Conservation (phyloP, 2,113 vertebrate genomes). For the Bufo bufo region DNA sequence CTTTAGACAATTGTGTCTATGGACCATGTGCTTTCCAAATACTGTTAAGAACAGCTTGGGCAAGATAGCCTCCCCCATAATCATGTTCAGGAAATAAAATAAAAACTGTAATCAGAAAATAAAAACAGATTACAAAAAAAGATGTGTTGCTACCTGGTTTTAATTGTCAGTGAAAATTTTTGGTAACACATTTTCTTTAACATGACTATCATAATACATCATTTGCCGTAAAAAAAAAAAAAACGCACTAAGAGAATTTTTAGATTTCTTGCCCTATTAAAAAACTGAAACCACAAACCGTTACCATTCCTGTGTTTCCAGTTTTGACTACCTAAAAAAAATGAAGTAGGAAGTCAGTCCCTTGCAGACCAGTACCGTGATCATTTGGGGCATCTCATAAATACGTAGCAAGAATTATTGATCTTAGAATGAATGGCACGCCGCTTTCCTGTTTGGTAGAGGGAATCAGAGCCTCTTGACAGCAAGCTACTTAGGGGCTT, state of each 20-base stretch:
- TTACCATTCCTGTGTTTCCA: background rate
- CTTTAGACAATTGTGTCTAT: no score
- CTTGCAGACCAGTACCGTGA: background rate
- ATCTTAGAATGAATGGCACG: slow-evolving; percentile 22
- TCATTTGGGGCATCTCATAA: slow-evolving; percentile 19
- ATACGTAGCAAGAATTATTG: slow-evolving; percentile 42
- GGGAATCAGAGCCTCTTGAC: slow-evolving; percentile 14
- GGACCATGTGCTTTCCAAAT: no score
- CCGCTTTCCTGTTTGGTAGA: slow-evolving; percentile 16
- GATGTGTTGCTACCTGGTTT: no score
- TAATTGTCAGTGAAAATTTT: no score
- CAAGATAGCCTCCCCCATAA: no score
- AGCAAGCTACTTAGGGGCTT: slow-evolving; percentile 1
- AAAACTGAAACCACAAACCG: background rate
- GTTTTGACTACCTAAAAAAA: background rate
- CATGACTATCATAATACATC: background rate
- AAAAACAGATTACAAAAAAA: no score
- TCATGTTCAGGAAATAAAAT: no score
- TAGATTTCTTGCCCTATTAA: background rate
- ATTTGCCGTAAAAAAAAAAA: background rate
- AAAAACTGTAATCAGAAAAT: no score
- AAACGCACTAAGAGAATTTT: background rate
- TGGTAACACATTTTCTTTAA: no score
- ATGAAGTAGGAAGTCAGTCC: background rate
- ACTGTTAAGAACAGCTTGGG: no score